Evolutionary conservation across 2,888 invertebrate genomes (phyloP).

Genomic region (Callinectes sapidus): DNA sequence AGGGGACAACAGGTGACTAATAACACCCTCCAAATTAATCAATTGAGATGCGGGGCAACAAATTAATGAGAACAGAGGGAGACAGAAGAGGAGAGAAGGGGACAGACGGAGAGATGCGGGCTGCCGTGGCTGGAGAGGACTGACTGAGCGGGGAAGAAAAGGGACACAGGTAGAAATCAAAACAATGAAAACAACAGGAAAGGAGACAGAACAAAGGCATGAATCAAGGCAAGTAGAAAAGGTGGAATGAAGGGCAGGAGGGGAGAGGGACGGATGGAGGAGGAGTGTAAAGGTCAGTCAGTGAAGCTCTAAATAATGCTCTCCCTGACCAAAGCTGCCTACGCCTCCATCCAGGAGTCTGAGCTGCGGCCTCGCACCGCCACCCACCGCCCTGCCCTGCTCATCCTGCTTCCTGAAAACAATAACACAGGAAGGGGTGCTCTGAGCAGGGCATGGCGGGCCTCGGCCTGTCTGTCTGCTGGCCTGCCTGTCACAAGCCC

Average conservation of each 20-base stretch:
- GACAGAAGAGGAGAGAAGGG: background rate
- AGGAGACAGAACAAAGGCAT: background rate
- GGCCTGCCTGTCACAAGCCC: background rate
- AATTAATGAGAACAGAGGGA: slow-evolving; percentile 14
- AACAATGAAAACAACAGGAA: background rate
- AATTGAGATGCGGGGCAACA: slow-evolving; percentile 2
- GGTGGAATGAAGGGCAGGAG: background rate
- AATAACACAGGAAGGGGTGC: background rate
- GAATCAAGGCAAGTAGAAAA: background rate
- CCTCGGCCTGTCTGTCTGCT: background rate
- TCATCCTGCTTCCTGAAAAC: background rate
- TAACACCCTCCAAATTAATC: slow-evolving; percentile 32
- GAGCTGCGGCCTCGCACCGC: background rate
- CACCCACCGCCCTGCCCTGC: background rate
- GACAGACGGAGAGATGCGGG: background rate
- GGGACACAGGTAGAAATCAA: background rate
- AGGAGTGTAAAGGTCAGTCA: slow-evolving; percentile 18
- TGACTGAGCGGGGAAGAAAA: background rate
- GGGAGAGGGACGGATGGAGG: background rate
- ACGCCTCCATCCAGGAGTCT: background rate
- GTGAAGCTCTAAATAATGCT: background rate
- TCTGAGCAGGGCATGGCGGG: background rate
- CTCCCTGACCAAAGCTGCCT: background rate
- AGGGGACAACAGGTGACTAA: slow-evolving; percentile 24
- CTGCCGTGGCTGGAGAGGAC: background rate